Evolutionary conservation across 1,140 invertebrate genomes (phyloP).

Genomic region (Zeugodacus cucurbitae): DNA sequence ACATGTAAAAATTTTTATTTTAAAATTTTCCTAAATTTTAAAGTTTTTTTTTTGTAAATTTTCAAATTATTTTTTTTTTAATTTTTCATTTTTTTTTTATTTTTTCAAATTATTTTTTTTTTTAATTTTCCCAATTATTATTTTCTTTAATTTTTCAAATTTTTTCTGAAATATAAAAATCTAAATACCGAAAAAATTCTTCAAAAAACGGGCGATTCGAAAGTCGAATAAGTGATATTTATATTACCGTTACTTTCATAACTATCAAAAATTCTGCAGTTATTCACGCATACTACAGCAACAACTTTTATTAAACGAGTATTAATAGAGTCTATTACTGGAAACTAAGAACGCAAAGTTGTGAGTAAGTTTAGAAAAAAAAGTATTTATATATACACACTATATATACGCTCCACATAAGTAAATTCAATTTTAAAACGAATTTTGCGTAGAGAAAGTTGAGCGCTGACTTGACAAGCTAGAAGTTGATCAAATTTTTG

Average conservation of each 20-base stretch:
- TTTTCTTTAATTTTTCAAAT: too few relatives aligned
- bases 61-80: too few relatives aligned
- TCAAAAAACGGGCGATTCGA: too few relatives aligned
- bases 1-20: too few relatives aligned
- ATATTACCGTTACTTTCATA: background rate
- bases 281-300: background rate
- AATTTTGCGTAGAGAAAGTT: conserved; percentile 6
- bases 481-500: background rate
- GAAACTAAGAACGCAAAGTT: conserved; percentile 27
- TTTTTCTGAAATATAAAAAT: background rate
- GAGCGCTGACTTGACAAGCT: background rate
- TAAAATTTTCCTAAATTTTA: too few relatives aligned
- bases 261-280: background rate
- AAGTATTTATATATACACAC: background rate
- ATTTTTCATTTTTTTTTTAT: too few relatives aligned
- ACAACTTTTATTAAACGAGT: background rate
- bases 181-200: background rate
- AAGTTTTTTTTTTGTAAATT: background rate
- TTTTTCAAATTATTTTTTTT: too few relatives aligned
- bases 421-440: conserved; percentile 3
- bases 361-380: background rate
- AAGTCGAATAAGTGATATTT: too few relatives aligned
- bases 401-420: background rate
- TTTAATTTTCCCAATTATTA: too few relatives aligned
- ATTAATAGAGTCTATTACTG: background rate